These are phyloP conservation scores for Bujurquina vittata DNA, from an alignment of 2,113 vertebrate species.

Conservation along the genomic window DNA sequence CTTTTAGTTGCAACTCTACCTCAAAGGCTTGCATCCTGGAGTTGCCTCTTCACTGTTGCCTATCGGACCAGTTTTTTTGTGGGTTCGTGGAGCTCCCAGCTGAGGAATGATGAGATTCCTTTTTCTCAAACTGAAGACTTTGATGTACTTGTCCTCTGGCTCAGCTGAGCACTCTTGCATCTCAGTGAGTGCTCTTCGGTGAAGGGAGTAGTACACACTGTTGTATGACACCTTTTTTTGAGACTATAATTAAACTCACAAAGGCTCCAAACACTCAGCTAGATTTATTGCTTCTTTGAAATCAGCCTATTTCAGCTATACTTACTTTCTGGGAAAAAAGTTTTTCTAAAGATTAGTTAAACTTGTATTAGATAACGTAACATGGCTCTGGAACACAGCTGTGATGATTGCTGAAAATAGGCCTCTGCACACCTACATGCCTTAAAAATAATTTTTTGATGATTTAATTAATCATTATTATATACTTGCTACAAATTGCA, in stretches of 20 bases:
- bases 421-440: background rate
- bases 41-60: background rate
- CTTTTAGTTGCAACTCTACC: too few species aligned
- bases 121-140: background rate
- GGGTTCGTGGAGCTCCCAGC: background rate
- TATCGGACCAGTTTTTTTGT: background rate
- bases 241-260: background rate
- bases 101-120: background rate
- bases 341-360: accelerated
- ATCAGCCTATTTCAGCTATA: accelerated
- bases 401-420: background rate
- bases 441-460: background rate
- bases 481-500: background rate
- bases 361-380: background rate
- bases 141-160: background rate
- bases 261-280: background rate
- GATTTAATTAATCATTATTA: background rate
- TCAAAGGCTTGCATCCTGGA: background rate
- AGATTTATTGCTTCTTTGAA: background rate
- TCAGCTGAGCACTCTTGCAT: background rate
- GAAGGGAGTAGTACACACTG: background rate
- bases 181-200: background rate
- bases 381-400: background rate
- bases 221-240: background rate
- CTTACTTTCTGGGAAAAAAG: background rate